These are phyloP conservation scores for Tenthredo mesomela DNA, from an alignment of 2,888 invertebrate genomes.

Conservation along the genomic window DNA sequence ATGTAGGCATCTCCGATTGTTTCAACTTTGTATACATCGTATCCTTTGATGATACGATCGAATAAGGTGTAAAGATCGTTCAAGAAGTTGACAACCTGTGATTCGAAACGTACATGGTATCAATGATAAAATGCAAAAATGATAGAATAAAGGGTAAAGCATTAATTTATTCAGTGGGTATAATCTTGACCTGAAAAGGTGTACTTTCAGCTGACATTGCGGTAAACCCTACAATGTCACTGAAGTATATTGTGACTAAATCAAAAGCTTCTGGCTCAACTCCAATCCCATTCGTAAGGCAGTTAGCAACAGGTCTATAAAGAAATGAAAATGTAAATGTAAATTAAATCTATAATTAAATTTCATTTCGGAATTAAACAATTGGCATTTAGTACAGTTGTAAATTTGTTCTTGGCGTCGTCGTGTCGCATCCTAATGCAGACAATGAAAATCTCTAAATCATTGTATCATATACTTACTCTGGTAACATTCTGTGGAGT, in stretches of 20 bases:
- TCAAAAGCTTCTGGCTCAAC: constrained; percentile 97
- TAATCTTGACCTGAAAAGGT: constrained; percentile 87
- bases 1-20: constrained; percentile 93
- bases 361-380: not conserved
- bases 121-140: not conserved
- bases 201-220: constrained; percentile 97
- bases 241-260: constrained; percentile 97
- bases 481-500: constrained; percentile 95
- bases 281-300: constrained; percentile 92
- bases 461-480: constrained; percentile 80
- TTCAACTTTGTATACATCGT: constrained; percentile 99
- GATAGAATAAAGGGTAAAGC: not conserved
- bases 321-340: constrained; percentile 65
- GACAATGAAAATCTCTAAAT: not conserved
- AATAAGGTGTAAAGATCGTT: constrained; percentile 99
- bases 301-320: constrained; percentile 91
- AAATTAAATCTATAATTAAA: not conserved
- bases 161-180: not conserved
- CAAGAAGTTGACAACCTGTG: constrained; percentile 94
- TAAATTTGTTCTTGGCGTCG: not conserved
- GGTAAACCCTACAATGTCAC: constrained; percentile 98
- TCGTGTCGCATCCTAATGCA: not conserved
- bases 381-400: not conserved
- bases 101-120: constrained; percentile 54
- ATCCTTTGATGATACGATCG: constrained; percentile 97